Evolutionary conservation across 2,888 invertebrate species (phyloP).

Genomic region (Hyppa rectilinea): DNA sequence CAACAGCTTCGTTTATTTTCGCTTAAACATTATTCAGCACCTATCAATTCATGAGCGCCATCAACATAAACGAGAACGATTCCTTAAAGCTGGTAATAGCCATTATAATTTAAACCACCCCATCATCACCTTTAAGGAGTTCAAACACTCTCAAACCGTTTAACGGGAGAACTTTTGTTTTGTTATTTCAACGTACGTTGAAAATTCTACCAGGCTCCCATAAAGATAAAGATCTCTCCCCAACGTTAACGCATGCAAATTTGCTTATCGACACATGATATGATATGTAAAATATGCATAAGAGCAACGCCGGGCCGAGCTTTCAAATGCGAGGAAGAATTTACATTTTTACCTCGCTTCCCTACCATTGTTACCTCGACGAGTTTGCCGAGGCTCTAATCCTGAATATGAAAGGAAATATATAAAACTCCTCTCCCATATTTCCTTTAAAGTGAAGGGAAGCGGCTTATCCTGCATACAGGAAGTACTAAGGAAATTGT

Average conservation of each 20-base stretch:
- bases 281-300: constrained; percentile 77
- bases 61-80: constrained; percentile 32
- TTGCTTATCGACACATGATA: constrained; percentile 75
- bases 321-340: constrained; percentile 72
- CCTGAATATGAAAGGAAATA: constrained; percentile 56
- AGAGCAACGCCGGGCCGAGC: constrained; percentile 59
- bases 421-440: constrained; percentile 49
- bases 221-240: constrained; percentile 56
- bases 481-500: constrained; percentile 15
- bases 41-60: constrained; percentile 32
- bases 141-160: constrained; percentile 26
- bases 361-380: constrained; percentile 56
- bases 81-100: constrained; percentile 28
- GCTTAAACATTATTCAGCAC: constrained; percentile 11
- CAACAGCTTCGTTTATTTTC: constrained; percentile 13
- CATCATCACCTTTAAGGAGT: constrained; percentile 28
- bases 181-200: constrained; percentile 30
- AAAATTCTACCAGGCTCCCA: constrained; percentile 65
- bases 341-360: constrained; percentile 74
- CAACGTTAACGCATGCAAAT: constrained; percentile 70
- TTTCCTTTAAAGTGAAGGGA: constrained; percentile 46
- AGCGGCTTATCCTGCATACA: constrained; percentile 46
- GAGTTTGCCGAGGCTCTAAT: constrained; percentile 40
- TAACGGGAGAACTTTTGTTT: constrained; percentile 39
- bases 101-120: constrained; percentile 42